Base-by-base conservation (phyloP, 23 tunicate species). In the Halocynthia aurantium region DNA sequence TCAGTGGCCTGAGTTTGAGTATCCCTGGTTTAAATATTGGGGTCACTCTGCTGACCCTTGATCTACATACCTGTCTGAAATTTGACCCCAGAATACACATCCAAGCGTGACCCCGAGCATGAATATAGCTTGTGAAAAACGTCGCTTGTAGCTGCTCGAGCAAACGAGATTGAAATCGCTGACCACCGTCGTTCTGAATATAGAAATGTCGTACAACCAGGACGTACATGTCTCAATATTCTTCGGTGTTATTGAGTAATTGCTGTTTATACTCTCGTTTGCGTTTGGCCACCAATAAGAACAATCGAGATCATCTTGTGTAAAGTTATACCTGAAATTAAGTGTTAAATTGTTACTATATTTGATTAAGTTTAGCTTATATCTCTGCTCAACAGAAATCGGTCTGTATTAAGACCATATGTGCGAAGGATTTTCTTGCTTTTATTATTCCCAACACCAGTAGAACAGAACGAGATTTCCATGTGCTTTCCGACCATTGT, bases 71-170 rank as follows among this genome's bases (percentile, higher is more conserved):
- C 92, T 86, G 85, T 92, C 98, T 50, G 98, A 83, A 6, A 92
- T 69, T 55, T 86, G 86, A 6, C 98, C 98, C 92, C 92, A 92
- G 49, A 92, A 77, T 8, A 67, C 70, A 53, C 85, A 79, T 13
- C 98, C 98, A 5, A 92, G 40, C 6, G 87, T 79, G 11, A 92
- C 92, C 8, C 98, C 98, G 50, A 84, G 60, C 98, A 92, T 92
- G 55, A 92, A 92, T 40, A 92, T 55, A 53, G 98, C 81, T 78
- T 92, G 98, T 17, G 88, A 55, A 21, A 86, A 73, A 10, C 78
- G 51, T 6, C 76, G 69, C 62, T 86, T 73, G 78, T 86, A 82
- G 21, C 52, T 70, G 12, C 75, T 82, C 4, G 57, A 58, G 62
- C 98, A 92, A 20, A 92, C 92, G 8, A 92, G 82, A 13, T 69